Evolutionary conservation across 1,140 invertebrate genomes (phyloP).

Genomic region (Hylaeus volcanicus): DNA sequence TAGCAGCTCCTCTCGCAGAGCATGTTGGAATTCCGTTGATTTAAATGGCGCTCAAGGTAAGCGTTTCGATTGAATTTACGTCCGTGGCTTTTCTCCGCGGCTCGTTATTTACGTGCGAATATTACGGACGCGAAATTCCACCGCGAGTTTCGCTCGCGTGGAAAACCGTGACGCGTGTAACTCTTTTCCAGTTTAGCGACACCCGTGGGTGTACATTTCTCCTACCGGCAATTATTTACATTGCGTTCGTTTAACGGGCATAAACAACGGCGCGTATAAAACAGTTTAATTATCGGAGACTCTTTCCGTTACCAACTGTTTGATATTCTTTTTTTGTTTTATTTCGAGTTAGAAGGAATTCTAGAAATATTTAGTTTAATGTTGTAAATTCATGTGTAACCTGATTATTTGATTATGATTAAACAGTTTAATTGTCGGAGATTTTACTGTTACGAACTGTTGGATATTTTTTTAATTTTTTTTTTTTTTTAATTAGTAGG

Average conservation of each 20-base stretch:
- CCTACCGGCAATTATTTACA: not conserved
- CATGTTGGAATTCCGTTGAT: slow-evolving; percentile 36
- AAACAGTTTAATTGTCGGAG: too few species aligned
- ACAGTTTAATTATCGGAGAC: not conserved
- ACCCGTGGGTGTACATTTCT: too few species aligned
- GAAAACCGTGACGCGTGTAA: not conserved
- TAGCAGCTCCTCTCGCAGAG: slow-evolving; percentile 18
- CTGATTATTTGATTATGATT: too few species aligned
- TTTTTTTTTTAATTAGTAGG: too few species aligned
- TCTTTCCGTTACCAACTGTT: too few species aligned
- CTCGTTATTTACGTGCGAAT: slow-evolving; percentile 26
- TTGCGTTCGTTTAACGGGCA: not conserved
- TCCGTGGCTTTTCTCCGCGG: slow-evolving; percentile 15
- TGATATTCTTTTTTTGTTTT: too few species aligned
- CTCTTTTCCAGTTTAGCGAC: not conserved
- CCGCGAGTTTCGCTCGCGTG: not conserved
- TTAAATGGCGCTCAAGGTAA: slow-evolving; percentile 45
- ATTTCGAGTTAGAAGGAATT: too few species aligned
- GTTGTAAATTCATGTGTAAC: too few species aligned
- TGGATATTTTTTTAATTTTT: too few species aligned
- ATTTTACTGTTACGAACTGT: too few species aligned
- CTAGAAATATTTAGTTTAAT: too few species aligned
- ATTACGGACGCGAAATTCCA: slow-evolving; percentile 4
- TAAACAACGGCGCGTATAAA: not conserved
- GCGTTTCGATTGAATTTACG: slow-evolving; percentile 43